A percentile compares a stretch with the other conserved stretches of the same genome.
Evolutionary conservation across 2,797 vertebrate species (phyloP).

Genomic region (Leptatherina wallacei): DNA sequence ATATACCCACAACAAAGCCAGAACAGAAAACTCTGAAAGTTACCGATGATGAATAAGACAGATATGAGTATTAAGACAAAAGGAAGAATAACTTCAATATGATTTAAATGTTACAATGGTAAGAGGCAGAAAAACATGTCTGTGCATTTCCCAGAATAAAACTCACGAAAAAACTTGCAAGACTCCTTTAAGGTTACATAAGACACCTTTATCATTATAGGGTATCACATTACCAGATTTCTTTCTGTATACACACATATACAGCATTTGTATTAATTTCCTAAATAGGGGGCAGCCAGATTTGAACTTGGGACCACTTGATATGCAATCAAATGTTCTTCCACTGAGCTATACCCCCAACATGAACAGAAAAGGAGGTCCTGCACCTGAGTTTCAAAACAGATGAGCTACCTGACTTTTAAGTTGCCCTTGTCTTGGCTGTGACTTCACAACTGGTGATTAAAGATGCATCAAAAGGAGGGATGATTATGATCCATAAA

Average conservation of each 20-base stretch:
- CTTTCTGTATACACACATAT: too few species aligned
- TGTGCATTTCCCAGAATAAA: neutral
- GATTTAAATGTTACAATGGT: too few species aligned
- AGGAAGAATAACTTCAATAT: too few species aligned
- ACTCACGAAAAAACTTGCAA: neutral
- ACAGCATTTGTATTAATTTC: neutral
- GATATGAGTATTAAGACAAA: too few species aligned
- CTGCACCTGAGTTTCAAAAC: slow-evolving; percentile 33
- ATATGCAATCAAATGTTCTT: slow-evolving; percentile 77
- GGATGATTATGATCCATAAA: slow-evolving; percentile 75
- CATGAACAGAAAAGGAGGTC: neutral
- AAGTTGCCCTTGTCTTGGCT: slow-evolving; percentile 45
- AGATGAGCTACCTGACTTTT: slow-evolving; percentile 42
- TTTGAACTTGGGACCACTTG: slow-evolving; percentile 71
- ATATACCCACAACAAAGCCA: too few species aligned
- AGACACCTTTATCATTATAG: too few species aligned
- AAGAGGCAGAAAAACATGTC: neutral
- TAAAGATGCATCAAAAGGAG: slow-evolving; percentile 75
- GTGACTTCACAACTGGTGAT: slow-evolving; percentile 64
- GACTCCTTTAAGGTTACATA: slow-evolving; percentile 14
- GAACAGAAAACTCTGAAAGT: too few species aligned
- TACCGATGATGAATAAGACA: too few species aligned
- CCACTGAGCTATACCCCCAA: slow-evolving; percentile 71
- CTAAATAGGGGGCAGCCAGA: slow-evolving; percentile 58
- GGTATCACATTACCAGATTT: too few species aligned